Conservation (phyloP, 2,888 invertebrate genomes). For the Dasypolia templi region DNA sequence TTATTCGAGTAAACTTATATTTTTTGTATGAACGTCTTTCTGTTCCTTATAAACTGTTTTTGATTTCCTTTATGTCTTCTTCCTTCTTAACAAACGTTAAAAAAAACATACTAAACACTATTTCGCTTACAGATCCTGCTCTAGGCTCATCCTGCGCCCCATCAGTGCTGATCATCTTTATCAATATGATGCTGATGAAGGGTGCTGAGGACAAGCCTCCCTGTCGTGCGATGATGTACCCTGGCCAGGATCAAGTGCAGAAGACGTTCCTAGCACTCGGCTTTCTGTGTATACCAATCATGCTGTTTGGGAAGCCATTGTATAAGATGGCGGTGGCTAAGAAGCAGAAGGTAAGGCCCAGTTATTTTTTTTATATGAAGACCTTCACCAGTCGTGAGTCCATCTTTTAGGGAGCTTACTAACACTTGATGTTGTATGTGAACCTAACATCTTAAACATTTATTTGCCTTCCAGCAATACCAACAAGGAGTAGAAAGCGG, state of each 20-base stretch:
- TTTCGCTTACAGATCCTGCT: conserved; percentile 78
- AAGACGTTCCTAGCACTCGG: conserved; percentile 91
- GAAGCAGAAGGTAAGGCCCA: conserved; percentile 77
- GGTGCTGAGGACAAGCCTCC: conserved; percentile 79
- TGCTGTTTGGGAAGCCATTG: conserved; percentile 95
- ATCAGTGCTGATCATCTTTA: conserved; percentile 94
- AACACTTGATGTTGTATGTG: too few relatives aligned
- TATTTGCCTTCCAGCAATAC: conserved; percentile 78
- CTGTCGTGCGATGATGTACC: conserved; percentile 91
- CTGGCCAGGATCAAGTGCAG: conserved; percentile 91
- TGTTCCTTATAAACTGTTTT: too few relatives aligned
- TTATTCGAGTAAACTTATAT: too few relatives aligned
- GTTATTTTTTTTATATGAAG: too few relatives aligned
- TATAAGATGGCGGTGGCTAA: conserved; percentile 89
- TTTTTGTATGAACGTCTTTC: too few relatives aligned
- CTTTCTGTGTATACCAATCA: conserved; percentile 93
- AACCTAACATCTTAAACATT: too few relatives aligned
- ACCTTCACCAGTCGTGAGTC: too few relatives aligned
- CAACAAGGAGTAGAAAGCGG: conserved; percentile 83
- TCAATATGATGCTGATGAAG: conserved; percentile 94
- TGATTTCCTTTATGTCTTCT: too few relatives aligned
- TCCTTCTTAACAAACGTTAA: too few relatives aligned
- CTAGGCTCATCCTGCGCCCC: conserved; percentile 92
- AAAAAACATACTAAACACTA: not conserved
- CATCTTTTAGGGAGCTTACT: too few relatives aligned